These are phyloP conservation scores for Cryptocheilus praepositus DNA, from an alignment of 2,888 invertebrate species.

Conservation along the genomic window DNA sequence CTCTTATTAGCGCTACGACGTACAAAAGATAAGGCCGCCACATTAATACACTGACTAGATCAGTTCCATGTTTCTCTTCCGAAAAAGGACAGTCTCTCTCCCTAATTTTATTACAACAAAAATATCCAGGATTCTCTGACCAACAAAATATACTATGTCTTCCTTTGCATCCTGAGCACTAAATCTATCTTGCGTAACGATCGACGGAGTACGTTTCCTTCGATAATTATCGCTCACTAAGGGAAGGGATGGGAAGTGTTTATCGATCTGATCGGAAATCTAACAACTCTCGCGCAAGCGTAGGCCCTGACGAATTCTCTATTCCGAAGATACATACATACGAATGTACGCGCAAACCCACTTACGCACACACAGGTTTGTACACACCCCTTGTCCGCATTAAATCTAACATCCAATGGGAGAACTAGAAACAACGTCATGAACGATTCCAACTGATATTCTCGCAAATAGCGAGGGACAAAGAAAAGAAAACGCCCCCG, in stretches of 20 bases:
- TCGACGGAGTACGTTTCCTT: not conserved
- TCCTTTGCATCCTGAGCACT: constrained; percentile 51
- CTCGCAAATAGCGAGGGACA: no score
- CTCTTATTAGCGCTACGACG: constrained; percentile 60
- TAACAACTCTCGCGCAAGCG: constrained; percentile 34
- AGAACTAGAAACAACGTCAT: no score
- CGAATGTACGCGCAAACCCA: no score
- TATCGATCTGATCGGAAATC: constrained; percentile 26
- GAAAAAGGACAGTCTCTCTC: constrained; percentile 32
- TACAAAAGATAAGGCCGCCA: constrained; percentile 75
- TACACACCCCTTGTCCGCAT: no score
- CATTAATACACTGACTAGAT: constrained; percentile 75
- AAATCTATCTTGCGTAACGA: constrained; percentile 12
- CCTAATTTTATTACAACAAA: constrained; percentile 47
- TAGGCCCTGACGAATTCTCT: constrained; percentile 42
- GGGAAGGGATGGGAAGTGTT: constrained; percentile 23
- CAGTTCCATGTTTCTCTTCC: constrained; percentile 58
- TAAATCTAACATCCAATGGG: no score
- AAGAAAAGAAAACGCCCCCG: no score
- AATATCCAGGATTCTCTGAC: constrained; percentile 59
- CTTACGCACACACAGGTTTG: no score
- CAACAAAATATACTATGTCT: constrained; percentile 67
- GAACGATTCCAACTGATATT: no score
- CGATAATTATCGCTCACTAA: constrained; percentile 15
- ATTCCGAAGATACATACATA: no score